These are phyloP conservation scores for Echiichthys vipera DNA, from an alignment of 2,797 vertebrate genomes.

Conservation along the genomic window DNA sequence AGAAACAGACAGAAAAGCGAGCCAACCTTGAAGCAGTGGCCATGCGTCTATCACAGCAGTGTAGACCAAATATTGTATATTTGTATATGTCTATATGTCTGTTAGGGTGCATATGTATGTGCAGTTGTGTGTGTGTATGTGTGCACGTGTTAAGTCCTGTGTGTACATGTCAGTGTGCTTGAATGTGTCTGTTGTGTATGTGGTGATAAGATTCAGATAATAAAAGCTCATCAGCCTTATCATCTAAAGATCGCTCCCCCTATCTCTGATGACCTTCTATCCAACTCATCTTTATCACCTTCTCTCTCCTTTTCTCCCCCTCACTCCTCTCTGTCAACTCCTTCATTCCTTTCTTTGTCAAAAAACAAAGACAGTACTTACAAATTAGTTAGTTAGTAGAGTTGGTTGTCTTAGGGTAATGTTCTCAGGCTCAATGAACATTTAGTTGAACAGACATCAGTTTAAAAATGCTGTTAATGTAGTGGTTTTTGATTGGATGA, in stretches of 20 bases:
- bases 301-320: conserved; percentile 14
- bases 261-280: conserved; percentile 68
- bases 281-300: conserved; percentile 35
- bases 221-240: conserved; percentile 80
- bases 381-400: neutral
- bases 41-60: conserved; percentile 23
- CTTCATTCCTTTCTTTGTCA: conserved; percentile 2
- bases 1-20: neutral
- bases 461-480: neutral
- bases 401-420: neutral
- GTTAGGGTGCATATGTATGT: too few species aligned
- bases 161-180: conserved; percentile 8
- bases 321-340: conserved; percentile 10
- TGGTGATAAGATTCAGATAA: conserved; percentile 68
- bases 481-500: neutral
- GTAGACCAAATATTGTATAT: neutral
- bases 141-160: conserved; percentile 6
- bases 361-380: neutral
- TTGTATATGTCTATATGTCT: too few species aligned
- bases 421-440: neutral
- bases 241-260: conserved; percentile 62
- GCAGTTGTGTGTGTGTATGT: neutral
- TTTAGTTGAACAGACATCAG: neutral
- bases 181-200: conserved; percentile 16
- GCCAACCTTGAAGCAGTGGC: conserved; percentile 43